Percentiles rank a stretch among this genome's conserved stretches.
phyloP scores from a whole-genome alignment of 1,140 invertebrate species.

The Macrobrachium nipponense region DNA sequence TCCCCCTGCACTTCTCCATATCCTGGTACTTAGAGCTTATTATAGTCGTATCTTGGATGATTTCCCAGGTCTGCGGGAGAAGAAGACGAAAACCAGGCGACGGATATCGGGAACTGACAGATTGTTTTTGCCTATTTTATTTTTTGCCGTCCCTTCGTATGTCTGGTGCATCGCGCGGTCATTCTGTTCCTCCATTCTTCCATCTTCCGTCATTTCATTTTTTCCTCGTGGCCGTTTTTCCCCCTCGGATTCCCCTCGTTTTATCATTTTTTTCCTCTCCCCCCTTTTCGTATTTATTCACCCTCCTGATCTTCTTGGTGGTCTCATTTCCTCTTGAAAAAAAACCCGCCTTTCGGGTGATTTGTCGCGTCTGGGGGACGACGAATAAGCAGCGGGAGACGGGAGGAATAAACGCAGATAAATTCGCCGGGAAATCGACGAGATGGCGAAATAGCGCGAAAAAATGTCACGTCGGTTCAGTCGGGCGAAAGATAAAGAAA shows the following conservation, averaged over 20 bases:
- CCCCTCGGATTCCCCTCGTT: neutral
- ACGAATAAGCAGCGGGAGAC: too few relatives aligned
- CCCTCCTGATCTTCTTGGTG: constrained; percentile 1
- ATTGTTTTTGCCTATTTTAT: neutral
- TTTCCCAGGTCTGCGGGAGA: neutral
- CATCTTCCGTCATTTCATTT: neutral
- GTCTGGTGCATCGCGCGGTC: neutral
- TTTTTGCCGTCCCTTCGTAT: neutral
- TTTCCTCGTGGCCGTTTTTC: neutral
- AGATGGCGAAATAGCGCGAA: too few relatives aligned
- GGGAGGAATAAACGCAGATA: too few relatives aligned
- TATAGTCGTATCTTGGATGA: too few relatives aligned
- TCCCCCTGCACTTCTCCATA: neutral
- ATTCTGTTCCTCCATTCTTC: neutral
- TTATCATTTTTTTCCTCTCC: neutral
- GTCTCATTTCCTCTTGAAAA: neutral
- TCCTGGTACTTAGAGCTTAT: neutral
- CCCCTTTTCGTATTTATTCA: neutral
- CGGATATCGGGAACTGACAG: neutral
- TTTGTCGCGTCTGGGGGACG: too few relatives aligned
- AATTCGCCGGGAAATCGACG: too few relatives aligned
- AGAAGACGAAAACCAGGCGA: neutral
- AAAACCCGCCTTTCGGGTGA: too few relatives aligned
- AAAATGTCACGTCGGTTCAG: too few relatives aligned
- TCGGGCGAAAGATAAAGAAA: too few relatives aligned